Conservation (phyloP, 2,888 invertebrate genomes). For the Ceratothoa steindachneri region DNA sequence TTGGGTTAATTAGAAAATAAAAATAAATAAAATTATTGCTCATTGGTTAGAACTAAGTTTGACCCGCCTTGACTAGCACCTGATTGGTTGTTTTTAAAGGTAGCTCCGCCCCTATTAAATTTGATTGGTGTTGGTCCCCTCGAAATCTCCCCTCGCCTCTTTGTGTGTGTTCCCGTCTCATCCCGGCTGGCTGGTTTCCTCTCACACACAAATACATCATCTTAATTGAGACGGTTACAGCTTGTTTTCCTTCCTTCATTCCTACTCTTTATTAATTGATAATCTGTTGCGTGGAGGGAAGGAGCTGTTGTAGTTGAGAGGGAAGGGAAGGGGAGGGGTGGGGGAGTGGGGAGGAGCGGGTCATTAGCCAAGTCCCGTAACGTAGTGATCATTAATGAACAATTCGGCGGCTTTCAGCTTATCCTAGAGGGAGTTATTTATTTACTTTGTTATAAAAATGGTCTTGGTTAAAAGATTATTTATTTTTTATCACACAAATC, state of each 20-base stretch:
- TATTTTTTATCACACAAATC: too few species aligned
- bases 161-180: not conserved
- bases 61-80: not conserved
- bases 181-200: not conserved
- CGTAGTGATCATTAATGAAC: not conserved
- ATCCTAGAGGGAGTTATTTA: too few species aligned
- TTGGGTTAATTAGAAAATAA: not conserved
- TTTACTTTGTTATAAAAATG: too few species aligned
- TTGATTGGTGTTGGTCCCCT: constrained; percentile 1
- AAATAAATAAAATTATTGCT: not conserved
- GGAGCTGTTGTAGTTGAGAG: not conserved
- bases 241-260: constrained; percentile 10
- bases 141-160: not conserved
- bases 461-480: too few species aligned
- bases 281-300: not conserved
- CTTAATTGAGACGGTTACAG: constrained; percentile 12
- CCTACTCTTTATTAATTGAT: constrained; percentile 6
- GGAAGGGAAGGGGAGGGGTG: not conserved
- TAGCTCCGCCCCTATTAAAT: constrained; percentile 1
- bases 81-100: constrained; percentile 9
- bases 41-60: constrained; percentile 3
- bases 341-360: too few species aligned
- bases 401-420: not conserved
- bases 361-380: too few species aligned
- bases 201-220: not conserved